A percentile compares a stretch with the other conserved stretches of the same genome.
phyloP scores from a whole-genome alignment of 92 coral and sea anemone species.

The Epizoanthus ramosus region DNA sequence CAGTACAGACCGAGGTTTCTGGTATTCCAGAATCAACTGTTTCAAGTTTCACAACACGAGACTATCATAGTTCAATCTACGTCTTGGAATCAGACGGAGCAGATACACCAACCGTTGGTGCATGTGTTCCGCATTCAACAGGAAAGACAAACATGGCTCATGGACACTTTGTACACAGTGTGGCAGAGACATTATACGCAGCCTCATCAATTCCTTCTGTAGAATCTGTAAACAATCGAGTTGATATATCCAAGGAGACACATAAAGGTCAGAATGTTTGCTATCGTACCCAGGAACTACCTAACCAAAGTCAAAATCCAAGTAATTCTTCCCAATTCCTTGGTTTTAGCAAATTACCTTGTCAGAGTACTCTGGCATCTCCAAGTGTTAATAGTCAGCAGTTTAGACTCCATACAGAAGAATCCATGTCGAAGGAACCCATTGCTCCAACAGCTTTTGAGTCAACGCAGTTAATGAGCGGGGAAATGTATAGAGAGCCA shows the following conservation, averaged over 20 bases:
- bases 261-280: not conserved
- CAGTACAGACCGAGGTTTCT: not conserved
- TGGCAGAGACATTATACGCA: not conserved
- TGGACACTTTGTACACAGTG: not conserved
- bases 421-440: constrained; percentile 10
- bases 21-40: not conserved
- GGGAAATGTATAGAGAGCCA: not conserved
- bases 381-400: not conserved
- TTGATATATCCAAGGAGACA: not conserved
- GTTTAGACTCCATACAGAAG: not conserved
- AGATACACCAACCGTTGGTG: not conserved
- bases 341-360: not conserved
- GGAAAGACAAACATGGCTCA: not conserved
- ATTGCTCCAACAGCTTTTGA: not conserved
- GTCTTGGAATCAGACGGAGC: not conserved
- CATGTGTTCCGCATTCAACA: not conserved
- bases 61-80: not conserved
- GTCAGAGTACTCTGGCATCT: not conserved
- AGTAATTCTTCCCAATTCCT: not conserved
- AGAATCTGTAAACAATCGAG: not conserved
- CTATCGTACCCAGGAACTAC: not conserved
- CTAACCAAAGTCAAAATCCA: not conserved
- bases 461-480: not conserved
- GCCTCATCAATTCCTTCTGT: not conserved
- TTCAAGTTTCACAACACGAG: not conserved